Evolutionary conservation across 2,113 vertebrate species (phyloP), one percentile per base, ranked within the genome.

Genomic region (Limnothrissa miodon): DNA sequence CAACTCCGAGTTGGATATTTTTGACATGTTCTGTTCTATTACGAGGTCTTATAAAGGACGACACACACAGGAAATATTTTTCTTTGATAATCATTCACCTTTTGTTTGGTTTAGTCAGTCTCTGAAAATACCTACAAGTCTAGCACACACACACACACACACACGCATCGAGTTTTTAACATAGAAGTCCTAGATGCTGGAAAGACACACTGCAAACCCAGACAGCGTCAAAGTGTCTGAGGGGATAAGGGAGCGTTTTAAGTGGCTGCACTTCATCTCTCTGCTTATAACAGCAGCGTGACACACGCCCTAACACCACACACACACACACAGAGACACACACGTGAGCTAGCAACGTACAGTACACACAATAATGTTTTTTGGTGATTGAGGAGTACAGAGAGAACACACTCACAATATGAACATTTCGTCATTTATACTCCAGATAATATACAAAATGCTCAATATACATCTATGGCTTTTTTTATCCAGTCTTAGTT

Each of bases 221-320:
- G 66, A 36, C 66, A 74, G 66, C 66, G 66, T 74, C 66, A 39
- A 74, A 74, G 25, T 36, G 66, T 74, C 66, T 74, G 29, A 74
- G 66, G 66, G 66, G 66, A 74, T 74, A 33, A 74, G 29, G 13
- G 66, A 36, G 66, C 33, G 29, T 74, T 74, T 74, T 29, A 74
- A 36, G 29, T 74, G 11, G 3, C 25, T 74, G 15, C 21, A 29
- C 13, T 33, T 74, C 66, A 17, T 17, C 66, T 74, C 19, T 39
- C 2, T 74, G 33, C 66, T 42, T 42, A 6, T 36, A 33, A 29
- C 29, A 74, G 29, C 13, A 17, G 1, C 29, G 33, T 36, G 10
- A 74, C 29, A 74, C 66, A 29, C 66, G 62, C 66, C 33, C 33
- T 74, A 74, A 74, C 15, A 74, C 15, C 66, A 74, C 33, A 17